A percentile compares a stretch with the other conserved stretches of the same genome.
phyloP scores from a whole-genome alignment of 2,113 vertebrate species.

The Anhinga anhinga region DNA sequence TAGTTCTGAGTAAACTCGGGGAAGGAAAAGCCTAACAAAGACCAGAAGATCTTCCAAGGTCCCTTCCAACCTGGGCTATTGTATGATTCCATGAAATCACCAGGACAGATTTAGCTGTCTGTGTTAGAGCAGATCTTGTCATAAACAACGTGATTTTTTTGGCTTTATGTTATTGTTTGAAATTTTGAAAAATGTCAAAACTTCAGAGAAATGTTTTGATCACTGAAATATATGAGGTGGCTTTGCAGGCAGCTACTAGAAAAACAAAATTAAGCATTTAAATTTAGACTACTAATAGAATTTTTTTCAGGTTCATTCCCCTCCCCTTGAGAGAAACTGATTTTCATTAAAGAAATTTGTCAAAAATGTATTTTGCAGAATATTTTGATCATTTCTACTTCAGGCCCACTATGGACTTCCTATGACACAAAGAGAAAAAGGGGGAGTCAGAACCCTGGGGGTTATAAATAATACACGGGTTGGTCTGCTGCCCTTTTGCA shows the following conservation, averaged over 20 bases:
- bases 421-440: neutral
- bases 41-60: neutral
- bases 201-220: neutral
- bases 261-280: neutral
- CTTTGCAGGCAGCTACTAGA: neutral
- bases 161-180: neutral
- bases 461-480: neutral
- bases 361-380: neutral
- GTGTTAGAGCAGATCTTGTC: neutral
- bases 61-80: neutral
- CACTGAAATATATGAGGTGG: neutral
- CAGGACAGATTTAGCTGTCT: neutral
- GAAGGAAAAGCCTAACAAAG: neutral
- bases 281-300: neutral
- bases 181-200: neutral
- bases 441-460: neutral
- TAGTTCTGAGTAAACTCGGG: neutral
- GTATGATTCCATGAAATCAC: neutral
- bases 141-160: neutral
- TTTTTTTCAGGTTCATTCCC: neutral
- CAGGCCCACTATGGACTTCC: neutral
- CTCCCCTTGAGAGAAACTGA: neutral
- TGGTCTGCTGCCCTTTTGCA: neutral
- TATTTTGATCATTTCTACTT: neutral
- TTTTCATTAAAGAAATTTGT: neutral